Evolutionary conservation across 2,888 invertebrate genomes (phyloP).

Genomic region (Hypercompe scribonia): DNA sequence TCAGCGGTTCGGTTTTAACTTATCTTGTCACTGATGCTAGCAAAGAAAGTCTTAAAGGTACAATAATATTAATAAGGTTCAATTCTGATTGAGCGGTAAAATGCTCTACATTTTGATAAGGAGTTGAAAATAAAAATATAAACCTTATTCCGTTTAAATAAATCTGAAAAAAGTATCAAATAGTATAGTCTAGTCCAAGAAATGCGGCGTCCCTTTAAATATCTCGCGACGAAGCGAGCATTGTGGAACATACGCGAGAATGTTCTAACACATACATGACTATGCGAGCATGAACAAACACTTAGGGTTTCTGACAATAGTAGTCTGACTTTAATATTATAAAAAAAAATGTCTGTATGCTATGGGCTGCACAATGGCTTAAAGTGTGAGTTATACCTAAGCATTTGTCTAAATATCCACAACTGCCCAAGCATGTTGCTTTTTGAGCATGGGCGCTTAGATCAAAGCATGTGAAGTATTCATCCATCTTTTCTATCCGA

Average conservation of each 20-base stretch:
- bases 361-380: neutral
- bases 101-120: neutral
- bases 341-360: neutral
- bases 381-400: neutral
- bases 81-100: neutral
- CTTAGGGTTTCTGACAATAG: neutral
- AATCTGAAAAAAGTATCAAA: neutral
- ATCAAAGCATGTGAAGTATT: neutral
- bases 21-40: neutral
- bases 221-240: neutral
- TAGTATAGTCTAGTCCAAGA: neutral
- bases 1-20: neutral
- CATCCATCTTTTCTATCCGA: neutral
- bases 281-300: neutral
- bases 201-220: neutral
- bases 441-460: neutral
- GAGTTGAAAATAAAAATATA: neutral
- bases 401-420: neutral
- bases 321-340: neutral
- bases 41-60: neutral
- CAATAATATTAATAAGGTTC: neutral
- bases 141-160: neutral
- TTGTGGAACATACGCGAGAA: neutral
- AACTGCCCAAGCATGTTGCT: neutral
- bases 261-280: neutral